Conservation (phyloP, 2,113 vertebrate species). For the Myrmophylax atrothorax region DNA sequence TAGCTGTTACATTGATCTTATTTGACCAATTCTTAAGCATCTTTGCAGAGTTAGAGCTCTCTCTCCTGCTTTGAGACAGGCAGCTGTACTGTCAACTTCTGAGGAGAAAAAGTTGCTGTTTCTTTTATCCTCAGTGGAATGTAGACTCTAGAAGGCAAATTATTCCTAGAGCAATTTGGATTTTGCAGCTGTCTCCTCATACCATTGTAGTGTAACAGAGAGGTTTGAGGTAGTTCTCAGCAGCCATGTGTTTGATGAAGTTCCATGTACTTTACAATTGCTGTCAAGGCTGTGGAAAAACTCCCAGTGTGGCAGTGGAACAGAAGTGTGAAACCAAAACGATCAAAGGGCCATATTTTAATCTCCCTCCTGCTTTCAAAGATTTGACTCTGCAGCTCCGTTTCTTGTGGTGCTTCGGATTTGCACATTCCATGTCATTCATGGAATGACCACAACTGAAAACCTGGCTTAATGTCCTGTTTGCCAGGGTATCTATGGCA, state of each 20-base stretch:
- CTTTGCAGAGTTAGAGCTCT: not conserved
- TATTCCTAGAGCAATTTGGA: not conserved
- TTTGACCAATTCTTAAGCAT: not conserved
- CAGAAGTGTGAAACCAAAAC: not conserved
- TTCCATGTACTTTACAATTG: not conserved
- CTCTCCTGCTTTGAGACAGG: not conserved
- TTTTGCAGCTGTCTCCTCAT: not conserved
- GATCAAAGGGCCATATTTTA: not conserved
- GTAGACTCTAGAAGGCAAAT: not conserved
- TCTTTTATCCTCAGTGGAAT: not conserved
- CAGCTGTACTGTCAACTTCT: not conserved
- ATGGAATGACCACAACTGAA: not conserved
- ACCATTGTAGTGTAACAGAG: not conserved
- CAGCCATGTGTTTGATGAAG: not conserved
- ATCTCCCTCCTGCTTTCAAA: not conserved
- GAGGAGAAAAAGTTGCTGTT: not conserved
- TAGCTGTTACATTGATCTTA: not conserved
- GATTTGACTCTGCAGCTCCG: not conserved
- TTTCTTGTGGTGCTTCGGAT: not conserved
- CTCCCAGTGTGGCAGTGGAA: not conserved
- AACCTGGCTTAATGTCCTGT: not conserved
- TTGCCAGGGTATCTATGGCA: not conserved
- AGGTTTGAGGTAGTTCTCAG: not conserved
- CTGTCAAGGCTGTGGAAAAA: constrained; percentile 41
- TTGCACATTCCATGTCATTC: rapidly evolving